A percentile compares a stretch with the other conserved stretches of the same genome.
These are phyloP conservation scores for Mesembrinibis cayennensis DNA, from an alignment of 2,113 vertebrate genomes.

Conservation along the genomic window DNA sequence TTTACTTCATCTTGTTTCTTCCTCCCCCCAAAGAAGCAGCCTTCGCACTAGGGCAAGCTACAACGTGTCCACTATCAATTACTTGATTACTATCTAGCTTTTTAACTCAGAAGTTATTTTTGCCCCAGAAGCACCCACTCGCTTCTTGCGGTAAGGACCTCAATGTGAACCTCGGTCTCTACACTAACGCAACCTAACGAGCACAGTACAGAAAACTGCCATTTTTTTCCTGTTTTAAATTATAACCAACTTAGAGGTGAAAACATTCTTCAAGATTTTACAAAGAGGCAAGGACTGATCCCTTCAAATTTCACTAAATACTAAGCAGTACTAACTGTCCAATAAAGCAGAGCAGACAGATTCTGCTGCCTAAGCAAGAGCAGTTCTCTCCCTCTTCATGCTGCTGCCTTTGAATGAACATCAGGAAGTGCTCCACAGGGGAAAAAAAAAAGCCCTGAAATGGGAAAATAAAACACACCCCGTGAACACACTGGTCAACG, in stretches of 20 bases:
- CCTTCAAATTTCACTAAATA: neutral
- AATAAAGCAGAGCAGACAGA: neutral
- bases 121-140: neutral
- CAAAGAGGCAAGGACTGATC: neutral
- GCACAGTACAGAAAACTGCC: accelerated
- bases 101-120: neutral
- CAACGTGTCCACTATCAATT: neutral
- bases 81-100: neutral
- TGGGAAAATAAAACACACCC: neutral
- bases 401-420: neutral
- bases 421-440: neutral
- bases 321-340: neutral
- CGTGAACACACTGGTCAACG: neutral
- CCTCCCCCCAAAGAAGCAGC: neutral
- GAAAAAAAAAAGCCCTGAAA: neutral
- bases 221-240: neutral
- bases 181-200: accelerated
- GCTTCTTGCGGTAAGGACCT: neutral
- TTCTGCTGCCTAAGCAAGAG: neutral
- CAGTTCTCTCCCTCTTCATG: neutral
- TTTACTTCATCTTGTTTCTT: neutral
- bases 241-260: neutral
- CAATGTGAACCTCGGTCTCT: neutral
- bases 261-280: neutral
- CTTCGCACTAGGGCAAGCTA: neutral